Evolutionary conservation across 1,140 invertebrate species (phyloP), one percentile per base, ranked within the genome.

Genomic region (Sitophilus oryzae): DNA sequence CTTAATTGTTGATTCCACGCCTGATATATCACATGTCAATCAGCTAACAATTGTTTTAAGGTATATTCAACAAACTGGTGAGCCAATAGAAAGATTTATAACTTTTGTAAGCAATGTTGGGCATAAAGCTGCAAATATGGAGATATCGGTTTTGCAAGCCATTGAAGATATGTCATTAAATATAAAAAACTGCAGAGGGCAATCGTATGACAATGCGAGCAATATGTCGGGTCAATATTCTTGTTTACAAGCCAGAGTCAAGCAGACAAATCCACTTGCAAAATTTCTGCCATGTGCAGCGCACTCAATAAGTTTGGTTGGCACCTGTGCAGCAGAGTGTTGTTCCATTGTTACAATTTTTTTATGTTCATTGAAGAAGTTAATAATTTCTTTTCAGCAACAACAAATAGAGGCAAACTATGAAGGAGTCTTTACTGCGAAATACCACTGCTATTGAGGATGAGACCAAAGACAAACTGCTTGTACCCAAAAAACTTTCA

Each of bases 21-120:
- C 72, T 22, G 68, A 74, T 68, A 35, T 70, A 43, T 58, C 65
- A n/a, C 70, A 74, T 57, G 61, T 69, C 18, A 72, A 74, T 56
- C 71, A 74, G 48, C 61, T 74, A 5, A 67, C 67, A 34, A 16
- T 69, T 14, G 52, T 63, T 19, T 36, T 71, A 52, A 52, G 66
- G 44, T 72, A 70, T 38, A 54, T 81, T 21, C 52, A 64, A 56
- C 56, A 48, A n/a, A n/a, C n/a, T 23, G 16, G 22, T 22, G 25
- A 15, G 14, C 59, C 60, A 45, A 40, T 49, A 51, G 63, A 67
- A 61, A 51, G 60, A 47, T 70, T 67, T 59, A 45, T 67, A 14
- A 34, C 38, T 18, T 48, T 38, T 51, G 36, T 51, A 20, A 2
- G 21, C 37, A 36, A 25, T 10, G n/a, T 15, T 23, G 11, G 23